Percentiles rank a stretch among this genome's conserved stretches.
phyloP scores from a whole-genome alignment of 2,797 vertebrate genomes.

The Vireo griseus region DNA sequence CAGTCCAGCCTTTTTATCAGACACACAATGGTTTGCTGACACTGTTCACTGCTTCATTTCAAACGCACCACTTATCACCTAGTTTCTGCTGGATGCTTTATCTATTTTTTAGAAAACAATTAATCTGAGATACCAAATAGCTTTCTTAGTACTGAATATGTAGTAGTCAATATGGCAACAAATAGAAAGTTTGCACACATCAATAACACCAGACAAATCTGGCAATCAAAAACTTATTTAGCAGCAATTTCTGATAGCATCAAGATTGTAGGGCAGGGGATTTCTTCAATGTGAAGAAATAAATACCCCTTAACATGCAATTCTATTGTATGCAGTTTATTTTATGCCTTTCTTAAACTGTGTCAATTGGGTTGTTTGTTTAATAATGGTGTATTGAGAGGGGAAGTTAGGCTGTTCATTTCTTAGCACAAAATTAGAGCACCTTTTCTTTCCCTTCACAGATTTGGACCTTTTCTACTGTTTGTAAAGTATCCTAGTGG shows the following conservation, averaged over 20 bases:
- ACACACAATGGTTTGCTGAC: not conserved
- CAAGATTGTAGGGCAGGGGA: not conserved
- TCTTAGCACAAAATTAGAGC: not conserved
- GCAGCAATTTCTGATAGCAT: not conserved
- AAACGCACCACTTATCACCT: not conserved
- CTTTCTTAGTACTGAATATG: not conserved
- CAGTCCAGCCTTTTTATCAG: not conserved
- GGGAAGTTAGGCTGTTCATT: not conserved
- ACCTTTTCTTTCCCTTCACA: not conserved
- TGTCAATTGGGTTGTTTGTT: not conserved
- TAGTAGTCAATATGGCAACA: not conserved
- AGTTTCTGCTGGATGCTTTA: not conserved
- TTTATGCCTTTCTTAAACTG: not conserved
- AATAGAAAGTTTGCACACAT: not conserved
- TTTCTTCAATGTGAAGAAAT: not conserved
- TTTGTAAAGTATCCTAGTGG: not conserved
- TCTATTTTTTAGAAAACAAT: not conserved
- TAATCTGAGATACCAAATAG: not conserved
- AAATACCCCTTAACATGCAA: not conserved
- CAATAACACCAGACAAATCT: not conserved
- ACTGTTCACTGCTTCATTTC: not conserved
- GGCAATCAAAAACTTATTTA: not conserved
- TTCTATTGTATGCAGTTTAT: not conserved
- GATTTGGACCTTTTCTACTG: not conserved
- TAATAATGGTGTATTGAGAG: not conserved